Conservation (phyloP, 2,797 vertebrate genomes). For the Linurgus olivaceus region DNA sequence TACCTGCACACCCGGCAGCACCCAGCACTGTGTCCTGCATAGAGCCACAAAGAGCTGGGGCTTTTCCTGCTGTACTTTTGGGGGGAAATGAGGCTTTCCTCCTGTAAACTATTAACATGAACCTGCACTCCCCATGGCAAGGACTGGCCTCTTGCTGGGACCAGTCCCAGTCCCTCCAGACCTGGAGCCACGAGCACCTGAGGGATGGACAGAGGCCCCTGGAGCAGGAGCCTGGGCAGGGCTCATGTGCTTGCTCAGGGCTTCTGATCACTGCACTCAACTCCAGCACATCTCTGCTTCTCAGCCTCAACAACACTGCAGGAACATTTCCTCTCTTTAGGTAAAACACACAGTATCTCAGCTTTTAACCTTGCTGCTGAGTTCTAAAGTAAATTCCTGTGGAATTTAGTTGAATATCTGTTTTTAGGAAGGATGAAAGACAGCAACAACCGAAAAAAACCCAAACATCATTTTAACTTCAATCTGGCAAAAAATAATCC, state of each 20-base stretch:
- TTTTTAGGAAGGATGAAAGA: background rate
- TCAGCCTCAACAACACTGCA: background rate
- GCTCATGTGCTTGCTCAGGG: accelerated
- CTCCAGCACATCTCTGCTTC: background rate
- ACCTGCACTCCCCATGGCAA: background rate
- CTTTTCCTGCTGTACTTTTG: background rate
- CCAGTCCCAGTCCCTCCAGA: background rate
- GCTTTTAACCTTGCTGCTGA: background rate
- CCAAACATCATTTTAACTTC: background rate
- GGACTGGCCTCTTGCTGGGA: background rate
- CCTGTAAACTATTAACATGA: background rate
- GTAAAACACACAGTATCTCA: background rate
- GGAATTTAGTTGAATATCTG: background rate
- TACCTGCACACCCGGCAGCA: background rate
- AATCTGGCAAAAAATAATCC: background rate
- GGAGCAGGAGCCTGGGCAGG: background rate
- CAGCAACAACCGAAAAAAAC: background rate
- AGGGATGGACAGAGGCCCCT: background rate
- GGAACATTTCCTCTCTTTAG: background rate
- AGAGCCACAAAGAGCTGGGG: background rate
- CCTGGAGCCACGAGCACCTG: background rate
- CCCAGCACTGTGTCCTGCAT: background rate
- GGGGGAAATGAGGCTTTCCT: background rate
- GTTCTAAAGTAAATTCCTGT: background rate
- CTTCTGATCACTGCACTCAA: background rate